These are phyloP conservation scores for Papilio elwesi DNA, from an alignment of 2,888 invertebrate species.

Conservation along the genomic window DNA sequence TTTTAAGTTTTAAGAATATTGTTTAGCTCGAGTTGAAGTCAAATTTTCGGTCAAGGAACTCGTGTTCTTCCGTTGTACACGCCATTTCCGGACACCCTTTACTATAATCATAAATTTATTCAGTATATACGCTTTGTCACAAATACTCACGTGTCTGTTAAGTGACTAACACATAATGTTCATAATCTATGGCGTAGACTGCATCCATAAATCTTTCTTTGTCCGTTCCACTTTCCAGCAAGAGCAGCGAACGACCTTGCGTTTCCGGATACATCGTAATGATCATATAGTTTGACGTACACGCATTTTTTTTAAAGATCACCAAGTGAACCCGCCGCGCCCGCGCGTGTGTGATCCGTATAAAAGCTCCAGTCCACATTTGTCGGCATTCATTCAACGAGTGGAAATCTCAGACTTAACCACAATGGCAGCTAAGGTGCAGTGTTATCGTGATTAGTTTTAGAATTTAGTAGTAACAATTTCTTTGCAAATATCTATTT, in stretches of 20 bases:
- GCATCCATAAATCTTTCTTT: slow-evolving; percentile 45
- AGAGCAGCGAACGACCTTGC: slow-evolving; percentile 55
- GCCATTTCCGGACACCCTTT: not conserved
- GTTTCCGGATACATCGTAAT: slow-evolving; percentile 58
- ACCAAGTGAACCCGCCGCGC: slow-evolving; percentile 63
- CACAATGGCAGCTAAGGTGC: slow-evolving; percentile 79
- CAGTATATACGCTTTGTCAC: not conserved
- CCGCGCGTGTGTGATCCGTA: slow-evolving; percentile 67
- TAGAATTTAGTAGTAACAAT: slow-evolving; percentile 3
- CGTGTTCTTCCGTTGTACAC: not conserved
- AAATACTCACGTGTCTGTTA: not conserved
- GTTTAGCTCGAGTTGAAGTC: too few species aligned
- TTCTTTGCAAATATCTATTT: not conserved
- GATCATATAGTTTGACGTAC: slow-evolving; percentile 48
- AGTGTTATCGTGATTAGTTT: slow-evolving; percentile 42
- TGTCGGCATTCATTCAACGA: slow-evolving; percentile 72
- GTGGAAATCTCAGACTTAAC: slow-evolving; percentile 64
- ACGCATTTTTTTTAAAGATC: slow-evolving; percentile 67
- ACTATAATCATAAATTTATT: not conserved
- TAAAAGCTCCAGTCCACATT: slow-evolving; percentile 66
- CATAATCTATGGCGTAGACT: slow-evolving; percentile 9
- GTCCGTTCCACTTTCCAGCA: slow-evolving; percentile 44
- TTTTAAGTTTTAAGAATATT: too few species aligned
- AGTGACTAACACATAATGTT: slow-evolving; percentile 12
- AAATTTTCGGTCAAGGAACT: not conserved